Percentiles rank a stretch among this genome's conserved stretches.
phyloP scores from a whole-genome alignment of 2,113 vertebrate species.

The Sinocyclocheilus anophthalmus region DNA sequence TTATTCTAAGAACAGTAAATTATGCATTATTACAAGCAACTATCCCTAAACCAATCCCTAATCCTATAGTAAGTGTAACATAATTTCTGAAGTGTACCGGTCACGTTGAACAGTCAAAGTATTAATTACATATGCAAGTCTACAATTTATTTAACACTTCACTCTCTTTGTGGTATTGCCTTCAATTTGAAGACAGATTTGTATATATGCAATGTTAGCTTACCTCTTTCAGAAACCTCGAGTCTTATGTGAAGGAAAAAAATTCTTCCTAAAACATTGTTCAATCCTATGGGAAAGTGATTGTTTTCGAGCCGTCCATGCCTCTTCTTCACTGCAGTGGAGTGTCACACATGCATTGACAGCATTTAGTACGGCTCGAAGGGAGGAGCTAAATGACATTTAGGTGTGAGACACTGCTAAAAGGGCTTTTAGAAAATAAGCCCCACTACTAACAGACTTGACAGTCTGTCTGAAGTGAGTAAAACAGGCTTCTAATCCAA shows the following conservation, averaged over 20 bases:
- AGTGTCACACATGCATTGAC: neutral
- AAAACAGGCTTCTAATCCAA: neutral
- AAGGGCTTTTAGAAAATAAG: neutral
- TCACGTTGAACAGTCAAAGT: no score
- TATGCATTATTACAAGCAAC: no score
- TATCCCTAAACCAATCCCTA: no score
- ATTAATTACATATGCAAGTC: no score
- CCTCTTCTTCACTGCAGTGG: neutral
- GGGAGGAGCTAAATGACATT: neutral
- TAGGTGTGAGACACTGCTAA: neutral
- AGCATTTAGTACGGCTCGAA: neutral
- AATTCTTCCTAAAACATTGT: neutral
- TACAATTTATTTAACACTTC: no score
- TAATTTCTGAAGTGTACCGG: no score
- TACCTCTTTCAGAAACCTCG: neutral
- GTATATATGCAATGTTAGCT: neutral
- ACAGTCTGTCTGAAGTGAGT: neutral
- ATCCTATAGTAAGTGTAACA: no score
- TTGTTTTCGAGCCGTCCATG: neutral
- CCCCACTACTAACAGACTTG: neutral
- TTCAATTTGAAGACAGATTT: neutral
- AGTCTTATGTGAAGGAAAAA: neutral
- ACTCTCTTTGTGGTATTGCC: no score
- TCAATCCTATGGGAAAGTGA: neutral
- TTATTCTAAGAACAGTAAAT: no score